Evolutionary conservation across 2,888 invertebrate species (phyloP), one percentile per base, ranked within the genome.

Genomic region (Mesopsocus fuscifrons): DNA sequence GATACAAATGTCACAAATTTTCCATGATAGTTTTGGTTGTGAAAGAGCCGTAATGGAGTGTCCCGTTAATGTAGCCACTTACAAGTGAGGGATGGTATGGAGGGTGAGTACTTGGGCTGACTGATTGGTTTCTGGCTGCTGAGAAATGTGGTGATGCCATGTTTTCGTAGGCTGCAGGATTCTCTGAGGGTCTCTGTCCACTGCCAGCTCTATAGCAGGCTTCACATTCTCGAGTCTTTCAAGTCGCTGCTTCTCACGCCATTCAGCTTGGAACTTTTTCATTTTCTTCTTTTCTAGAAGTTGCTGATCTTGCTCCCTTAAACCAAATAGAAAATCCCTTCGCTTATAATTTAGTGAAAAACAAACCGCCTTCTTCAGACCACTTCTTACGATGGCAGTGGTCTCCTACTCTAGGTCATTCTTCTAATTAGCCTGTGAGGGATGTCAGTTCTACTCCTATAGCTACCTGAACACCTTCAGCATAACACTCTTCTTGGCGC

Each of bases 121-220:
- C 22, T 21, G 11, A 18, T 3, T 17, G 13, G 17, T 20, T 5
- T 41, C 43, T 9, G 34, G n/a, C 20, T 38, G 38, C 16, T 38
- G 20, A 18, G 21, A 21, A 21, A 44, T 43, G 13, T 30, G 42
- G 3, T 40, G 41, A 20, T 18, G 22, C 47, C 47, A 47, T 15
- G 34, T 13, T 8, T 33, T 18, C 21, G 47, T 47, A 20, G 34
- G 42, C 21, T 23, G 26, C 9, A 47, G 13, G 18, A 47, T 32
- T 11, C 47, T 23, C 16, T 34, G 17, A 6, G 47, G 47, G 30
- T 47, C 45, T 26, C 47, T 45, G 9, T 23, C 41, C 3, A n/a
- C 23, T 9, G n/a, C 3, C 20, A 33, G 15, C 20, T 38, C 38
- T 15, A 38, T 38, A 6, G 38, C 4, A 5, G 9, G 20, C 21